phyloP scores from a whole-genome alignment of 2,113 vertebrate genomes.

The Heliornis fulica region DNA sequence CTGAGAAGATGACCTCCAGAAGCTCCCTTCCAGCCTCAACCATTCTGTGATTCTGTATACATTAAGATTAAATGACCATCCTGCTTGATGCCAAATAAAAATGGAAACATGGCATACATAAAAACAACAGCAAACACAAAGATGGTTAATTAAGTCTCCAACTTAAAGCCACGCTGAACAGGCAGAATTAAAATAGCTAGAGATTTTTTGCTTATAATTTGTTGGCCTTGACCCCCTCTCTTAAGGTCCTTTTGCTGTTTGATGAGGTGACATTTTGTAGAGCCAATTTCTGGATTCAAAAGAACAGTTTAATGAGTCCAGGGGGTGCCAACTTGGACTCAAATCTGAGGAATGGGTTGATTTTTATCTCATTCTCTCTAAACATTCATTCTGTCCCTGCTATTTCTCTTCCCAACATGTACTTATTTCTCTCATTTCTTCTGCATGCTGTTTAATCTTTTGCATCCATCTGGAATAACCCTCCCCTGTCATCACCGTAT shows the following conservation, averaged over 20 bases:
- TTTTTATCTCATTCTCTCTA: conserved; percentile 30
- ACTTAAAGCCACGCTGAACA: not conserved
- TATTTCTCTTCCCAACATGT: not conserved
- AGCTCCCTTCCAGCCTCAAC: not conserved
- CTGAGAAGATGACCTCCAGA: not conserved
- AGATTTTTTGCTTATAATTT: not conserved
- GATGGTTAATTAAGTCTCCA: not conserved
- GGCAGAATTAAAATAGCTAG: not conserved
- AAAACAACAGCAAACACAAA: not conserved
- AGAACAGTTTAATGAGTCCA: conserved; percentile 36
- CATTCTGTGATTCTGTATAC: not conserved
- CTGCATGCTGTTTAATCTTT: conserved; percentile 29
- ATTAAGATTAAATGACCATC: not conserved
- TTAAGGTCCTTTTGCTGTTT: not conserved
- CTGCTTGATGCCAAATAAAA: not conserved
- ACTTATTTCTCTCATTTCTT: conserved; percentile 35
- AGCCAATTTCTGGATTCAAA: conserved; percentile 53
- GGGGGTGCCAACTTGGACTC: not conserved
- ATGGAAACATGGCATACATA: not conserved
- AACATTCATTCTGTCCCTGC: not conserved
- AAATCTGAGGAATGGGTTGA: not conserved
- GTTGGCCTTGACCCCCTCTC: not conserved
- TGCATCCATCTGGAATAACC: conserved; percentile 46
- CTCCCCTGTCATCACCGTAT: conserved; percentile 21
- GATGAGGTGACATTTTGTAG: not conserved